Conservation (phyloP, 1,140 invertebrate species). For the Colletes gigas region DNA sequence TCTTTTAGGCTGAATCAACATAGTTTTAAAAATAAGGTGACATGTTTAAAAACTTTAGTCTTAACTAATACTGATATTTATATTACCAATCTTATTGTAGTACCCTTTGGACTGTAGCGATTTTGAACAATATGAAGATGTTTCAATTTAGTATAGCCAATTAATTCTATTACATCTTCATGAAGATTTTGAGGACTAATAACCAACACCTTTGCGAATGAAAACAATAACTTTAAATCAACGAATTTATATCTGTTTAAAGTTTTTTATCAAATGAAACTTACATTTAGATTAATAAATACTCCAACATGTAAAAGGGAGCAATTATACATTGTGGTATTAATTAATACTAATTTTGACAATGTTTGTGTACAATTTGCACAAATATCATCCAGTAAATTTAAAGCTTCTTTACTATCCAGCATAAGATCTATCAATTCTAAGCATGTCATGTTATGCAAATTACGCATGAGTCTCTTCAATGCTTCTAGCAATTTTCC, state of each 20-base stretch:
- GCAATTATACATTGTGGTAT: slow-evolving; percentile 88
- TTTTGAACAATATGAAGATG: slow-evolving; percentile 91
- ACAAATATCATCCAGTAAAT: slow-evolving; percentile 89
- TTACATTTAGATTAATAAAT: slow-evolving; percentile 88
- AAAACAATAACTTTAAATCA: slow-evolving; percentile 19
- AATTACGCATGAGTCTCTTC: slow-evolving; percentile 87
- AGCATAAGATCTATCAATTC: slow-evolving; percentile 90
- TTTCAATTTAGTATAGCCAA: slow-evolving; percentile 85
- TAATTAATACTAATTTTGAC: slow-evolving; percentile 86
- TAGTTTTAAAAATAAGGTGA: slow-evolving; percentile 9
- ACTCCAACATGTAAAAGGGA: slow-evolving; percentile 89
- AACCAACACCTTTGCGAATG: slow-evolving; percentile 82
- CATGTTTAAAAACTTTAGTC: not conserved
- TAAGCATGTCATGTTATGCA: slow-evolving; percentile 85
- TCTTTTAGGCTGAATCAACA: slow-evolving; percentile 72
- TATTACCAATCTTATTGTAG: slow-evolving; percentile 78
- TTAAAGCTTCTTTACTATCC: slow-evolving; percentile 85
- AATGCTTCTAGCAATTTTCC: slow-evolving; percentile 86
- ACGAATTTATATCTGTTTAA: not conserved
- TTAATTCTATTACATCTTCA: slow-evolving; percentile 87
- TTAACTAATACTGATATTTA: not conserved
- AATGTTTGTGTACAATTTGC: slow-evolving; percentile 85
- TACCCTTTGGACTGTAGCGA: slow-evolving; percentile 84
- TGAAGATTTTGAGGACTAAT: slow-evolving; percentile 92
- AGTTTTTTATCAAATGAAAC: slow-evolving; percentile 33